phyloP scores from a whole-genome alignment of 2,113 vertebrate species.

The Eublepharis macularius region DNA sequence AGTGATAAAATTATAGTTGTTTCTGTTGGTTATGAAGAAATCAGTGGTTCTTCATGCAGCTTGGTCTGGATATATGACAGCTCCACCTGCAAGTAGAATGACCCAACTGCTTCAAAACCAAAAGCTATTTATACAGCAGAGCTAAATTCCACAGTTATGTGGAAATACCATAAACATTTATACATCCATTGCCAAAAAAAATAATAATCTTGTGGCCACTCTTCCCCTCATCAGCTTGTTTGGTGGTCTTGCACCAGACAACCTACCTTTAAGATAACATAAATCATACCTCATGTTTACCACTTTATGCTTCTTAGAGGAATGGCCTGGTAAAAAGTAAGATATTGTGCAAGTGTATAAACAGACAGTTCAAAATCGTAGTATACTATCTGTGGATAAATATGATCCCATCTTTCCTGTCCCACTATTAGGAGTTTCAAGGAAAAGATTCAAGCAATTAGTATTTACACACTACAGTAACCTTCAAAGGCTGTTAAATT shows the following conservation, averaged over 20 bases:
- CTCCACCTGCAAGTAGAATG: neutral
- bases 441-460: neutral
- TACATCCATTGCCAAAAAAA: neutral
- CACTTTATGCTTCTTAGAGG: neutral
- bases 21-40: too few relatives aligned
- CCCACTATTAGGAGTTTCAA: neutral
- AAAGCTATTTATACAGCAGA: neutral
- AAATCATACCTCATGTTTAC: neutral
- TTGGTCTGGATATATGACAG: too few relatives aligned
- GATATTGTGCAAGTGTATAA: slow-evolving; percentile 29
- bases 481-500: neutral
- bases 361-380: slow-evolving; percentile 10
- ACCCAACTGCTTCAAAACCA: neutral
- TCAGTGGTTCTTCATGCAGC: too few relatives aligned
- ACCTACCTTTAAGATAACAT: neutral
- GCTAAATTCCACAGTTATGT: neutral
- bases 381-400: neutral
- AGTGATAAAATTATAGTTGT: too few relatives aligned
- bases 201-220: neutral
- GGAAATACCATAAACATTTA: too few relatives aligned
- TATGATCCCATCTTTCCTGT: neutral
- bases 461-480: neutral
- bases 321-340: slow-evolving; percentile 11
- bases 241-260: neutral
- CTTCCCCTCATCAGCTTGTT: neutral